Base-by-base conservation (phyloP, 1,140 invertebrate species). In the Lysiphlebus fabarum region DNA sequence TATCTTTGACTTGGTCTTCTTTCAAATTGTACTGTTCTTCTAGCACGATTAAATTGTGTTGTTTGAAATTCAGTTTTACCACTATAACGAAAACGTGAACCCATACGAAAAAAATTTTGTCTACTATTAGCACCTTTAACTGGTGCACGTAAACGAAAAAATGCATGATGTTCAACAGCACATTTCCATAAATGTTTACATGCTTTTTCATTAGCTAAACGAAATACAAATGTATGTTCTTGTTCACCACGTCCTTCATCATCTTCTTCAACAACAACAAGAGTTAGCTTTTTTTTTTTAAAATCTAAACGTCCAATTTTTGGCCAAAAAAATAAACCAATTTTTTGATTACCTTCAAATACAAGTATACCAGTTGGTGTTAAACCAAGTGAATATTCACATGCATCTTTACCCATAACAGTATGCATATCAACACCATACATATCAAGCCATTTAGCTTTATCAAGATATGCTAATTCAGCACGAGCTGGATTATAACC, bases 111-210 rank as follows among this genome's bases (percentile, higher is more conserved):
- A 78, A 98, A 97, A 77, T 96, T 98, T 73, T 98, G 95, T 36
- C 93, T 82, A 0, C 90, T 89, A 17, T 87, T 92, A 0, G 90
- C 90, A 4, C 91, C 91, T 76, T 96, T 95, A 0, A 93, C 89
- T 0, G 94, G 91, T 34, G 91, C 93, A 62, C 91, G 86, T 11
- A 99, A 80, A 65, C 96, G 86, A 84, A 99, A 99, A 83, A 99
- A 99, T 0, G 95, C 92, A 78, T 99, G 96, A 82, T 99, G 95
- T 75, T 99, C 97, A 1, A 99, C 93, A 17, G 96, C 96, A 83
- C 96, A 99, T 79, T 99, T 99, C 97, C 98, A 99, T 60, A 99
- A 80, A 80, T 99, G 96, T 78, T 99, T 99, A 75, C 95, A 96
- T 0, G 96, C 96, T 74, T 98, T 97, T 75, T 99, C 95, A 74